These are phyloP conservation scores for Halcyon badia DNA, from an alignment of 2,797 vertebrate species.

Conservation along the genomic window DNA sequence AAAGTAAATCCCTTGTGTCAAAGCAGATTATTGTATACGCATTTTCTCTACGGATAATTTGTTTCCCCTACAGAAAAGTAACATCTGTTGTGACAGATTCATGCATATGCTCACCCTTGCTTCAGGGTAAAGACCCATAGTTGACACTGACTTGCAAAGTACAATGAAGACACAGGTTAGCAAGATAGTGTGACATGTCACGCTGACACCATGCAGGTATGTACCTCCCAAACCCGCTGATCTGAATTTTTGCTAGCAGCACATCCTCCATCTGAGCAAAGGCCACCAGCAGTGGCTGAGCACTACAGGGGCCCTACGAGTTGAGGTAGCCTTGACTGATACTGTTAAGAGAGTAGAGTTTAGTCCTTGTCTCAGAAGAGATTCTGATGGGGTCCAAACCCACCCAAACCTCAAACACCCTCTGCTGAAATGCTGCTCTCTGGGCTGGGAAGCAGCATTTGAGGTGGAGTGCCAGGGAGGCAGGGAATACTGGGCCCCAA, in stretches of 20 bases:
- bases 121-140: not conserved
- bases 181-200: not conserved
- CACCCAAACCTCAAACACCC: fast-evolving
- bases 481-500: not conserved
- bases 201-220: constrained; percentile 33
- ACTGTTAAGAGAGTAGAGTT: fast-evolving
- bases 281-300: not conserved
- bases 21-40: constrained; percentile 20
- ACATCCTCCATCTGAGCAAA: constrained; percentile 30
- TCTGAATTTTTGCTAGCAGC: not conserved
- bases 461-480: fast-evolving
- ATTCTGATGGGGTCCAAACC: not conserved
- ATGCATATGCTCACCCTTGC: constrained; percentile 23
- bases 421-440: not conserved
- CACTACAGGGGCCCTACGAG: fast-evolving
- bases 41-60: constrained; percentile 24
- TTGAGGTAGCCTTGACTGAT: fast-evolving
- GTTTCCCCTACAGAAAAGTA: not conserved
- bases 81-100: not conserved
- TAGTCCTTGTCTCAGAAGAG: not conserved
- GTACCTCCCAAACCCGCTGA: not conserved
- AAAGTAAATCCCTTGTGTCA: constrained; percentile 52
- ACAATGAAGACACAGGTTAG: not conserved
- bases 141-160: not conserved
- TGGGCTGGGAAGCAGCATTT: fast-evolving